Base-by-base conservation (phyloP, 2,797 vertebrate genomes). In the Meda fulgida region DNA sequence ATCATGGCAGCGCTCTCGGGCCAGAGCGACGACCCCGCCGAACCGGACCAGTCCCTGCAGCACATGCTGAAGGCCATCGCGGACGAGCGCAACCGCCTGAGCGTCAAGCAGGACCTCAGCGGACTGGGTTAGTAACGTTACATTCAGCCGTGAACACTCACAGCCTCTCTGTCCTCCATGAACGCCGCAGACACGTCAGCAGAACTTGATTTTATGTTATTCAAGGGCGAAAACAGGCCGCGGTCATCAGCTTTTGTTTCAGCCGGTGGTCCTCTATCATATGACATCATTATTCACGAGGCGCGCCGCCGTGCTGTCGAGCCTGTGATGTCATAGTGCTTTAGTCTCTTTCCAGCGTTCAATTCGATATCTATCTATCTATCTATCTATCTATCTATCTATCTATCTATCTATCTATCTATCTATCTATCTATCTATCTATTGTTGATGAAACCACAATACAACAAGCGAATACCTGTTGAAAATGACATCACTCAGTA, bases 31-130 rank as follows among this genome's bases (percentile, higher is more conserved):
- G 92, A 93, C 88, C 87, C 89, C 91, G 94, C 88, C 70, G 95
- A 95, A 14, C 89, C 83, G 93, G 94, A 96, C 91, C 94, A 92
- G 0, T 95, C 95, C 14, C 92, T 96, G 89, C 94, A 93, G 91
- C 90, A 95, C 89, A 96, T 96, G 95, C 93, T 96, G 90, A 95
- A 95, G 92, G 94, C 93, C 83, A 96, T 96, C 88, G 86, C 93
- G 53, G 95, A 96, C 87, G 95, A 96, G 85, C 86, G 95, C 89
- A 94, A 87, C 93, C 93, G 95, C 19, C 92, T 96, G 19, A 94
- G 83, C 89, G n/a, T 90, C 80, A 91, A 94, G 0, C 95, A 95
- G 91, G 94, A 96, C 90, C 85, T 93, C 65, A 94, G 94, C 87
- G 95, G 94, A 9, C 86, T 95, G 5, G 95, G 95, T 96, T 89